These are phyloP conservation scores for Bathynomus jamesi DNA, from an alignment of 1,140 invertebrate species.

Conservation along the genomic window DNA sequence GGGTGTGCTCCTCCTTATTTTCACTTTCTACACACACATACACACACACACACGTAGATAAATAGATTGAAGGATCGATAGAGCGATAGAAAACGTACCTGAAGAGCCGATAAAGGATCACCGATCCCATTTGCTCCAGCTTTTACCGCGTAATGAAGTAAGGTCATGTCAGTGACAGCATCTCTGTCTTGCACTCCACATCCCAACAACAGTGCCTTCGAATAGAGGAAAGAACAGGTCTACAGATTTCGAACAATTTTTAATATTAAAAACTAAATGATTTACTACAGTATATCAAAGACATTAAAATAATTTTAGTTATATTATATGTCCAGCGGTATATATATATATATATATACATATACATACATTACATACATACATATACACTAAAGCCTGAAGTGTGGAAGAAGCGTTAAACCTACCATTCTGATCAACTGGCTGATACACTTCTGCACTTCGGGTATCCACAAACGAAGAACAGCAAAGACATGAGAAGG, in stretches of 20 bases:
- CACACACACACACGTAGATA: too few relatives aligned
- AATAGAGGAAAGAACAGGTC: too few relatives aligned
- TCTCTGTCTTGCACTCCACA: conserved; percentile 42
- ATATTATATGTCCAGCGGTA: not conserved
- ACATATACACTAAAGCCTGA: too few relatives aligned
- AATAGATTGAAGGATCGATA: too few relatives aligned
- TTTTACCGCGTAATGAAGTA: conserved; percentile 52
- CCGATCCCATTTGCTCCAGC: conserved; percentile 50
- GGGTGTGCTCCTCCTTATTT: too few relatives aligned
- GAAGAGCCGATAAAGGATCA: conserved; percentile 42
- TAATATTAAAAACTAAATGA: too few relatives aligned
- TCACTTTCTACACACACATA: too few relatives aligned
- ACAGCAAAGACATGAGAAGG: not conserved
- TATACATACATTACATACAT: not conserved
- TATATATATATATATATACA: conserved; percentile 1
- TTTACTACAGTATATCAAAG: too few relatives aligned
- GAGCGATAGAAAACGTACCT: too few relatives aligned
- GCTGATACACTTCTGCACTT: not conserved
- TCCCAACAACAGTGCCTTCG: conserved; percentile 41
- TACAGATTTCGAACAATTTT: too few relatives aligned
- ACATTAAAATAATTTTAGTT: too few relatives aligned
- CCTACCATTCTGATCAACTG: not conserved
- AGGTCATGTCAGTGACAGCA: conserved; percentile 53
- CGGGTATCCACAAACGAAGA: not conserved
- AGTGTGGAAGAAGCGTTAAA: too few relatives aligned